phyloP scores from a whole-genome alignment of 2,113 vertebrate genomes.

The Stigmatopora argus region DNA sequence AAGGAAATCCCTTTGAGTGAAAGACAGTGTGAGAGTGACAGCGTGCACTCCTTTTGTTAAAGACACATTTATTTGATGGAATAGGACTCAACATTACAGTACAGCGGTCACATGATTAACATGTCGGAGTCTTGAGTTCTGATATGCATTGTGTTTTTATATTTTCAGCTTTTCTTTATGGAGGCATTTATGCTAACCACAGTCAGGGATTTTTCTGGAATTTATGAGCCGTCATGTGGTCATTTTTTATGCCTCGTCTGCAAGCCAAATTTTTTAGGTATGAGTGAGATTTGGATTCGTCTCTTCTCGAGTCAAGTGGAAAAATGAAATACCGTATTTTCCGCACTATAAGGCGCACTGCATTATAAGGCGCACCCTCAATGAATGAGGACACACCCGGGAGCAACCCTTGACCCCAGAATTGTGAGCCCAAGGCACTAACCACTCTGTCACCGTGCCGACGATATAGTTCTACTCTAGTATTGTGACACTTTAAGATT shows the following conservation, averaged over 20 bases:
- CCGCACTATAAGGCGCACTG: too few species aligned
- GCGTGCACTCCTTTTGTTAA: slow-evolving; percentile 3
- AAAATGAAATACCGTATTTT: too few species aligned
- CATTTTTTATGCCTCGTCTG: neutral
- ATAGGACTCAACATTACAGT: neutral
- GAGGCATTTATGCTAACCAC: neutral
- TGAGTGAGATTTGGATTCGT: neutral
- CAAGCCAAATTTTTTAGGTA: neutral
- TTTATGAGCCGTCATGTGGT: neutral
- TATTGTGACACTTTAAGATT: too few species aligned
- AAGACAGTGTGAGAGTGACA: slow-evolving; percentile 76
- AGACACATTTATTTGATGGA: neutral
- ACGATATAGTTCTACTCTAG: too few species aligned
- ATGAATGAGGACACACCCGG: too few species aligned
- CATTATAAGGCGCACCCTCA: too few species aligned
- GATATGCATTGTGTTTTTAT: neutral
- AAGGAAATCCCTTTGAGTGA: slow-evolving; percentile 64
- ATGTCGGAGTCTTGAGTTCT: neutral
- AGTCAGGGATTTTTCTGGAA: neutral
- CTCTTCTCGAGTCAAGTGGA: neutral
- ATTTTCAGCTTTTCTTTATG: neutral
- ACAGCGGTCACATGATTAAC: neutral
- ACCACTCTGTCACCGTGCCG: too few species aligned
- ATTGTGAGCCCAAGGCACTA: too few species aligned
- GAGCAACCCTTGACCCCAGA: too few species aligned